Evolutionary conservation across 2,113 vertebrate species (phyloP), one percentile per base, ranked within the genome.

Genomic region (Centropristis striata): DNA sequence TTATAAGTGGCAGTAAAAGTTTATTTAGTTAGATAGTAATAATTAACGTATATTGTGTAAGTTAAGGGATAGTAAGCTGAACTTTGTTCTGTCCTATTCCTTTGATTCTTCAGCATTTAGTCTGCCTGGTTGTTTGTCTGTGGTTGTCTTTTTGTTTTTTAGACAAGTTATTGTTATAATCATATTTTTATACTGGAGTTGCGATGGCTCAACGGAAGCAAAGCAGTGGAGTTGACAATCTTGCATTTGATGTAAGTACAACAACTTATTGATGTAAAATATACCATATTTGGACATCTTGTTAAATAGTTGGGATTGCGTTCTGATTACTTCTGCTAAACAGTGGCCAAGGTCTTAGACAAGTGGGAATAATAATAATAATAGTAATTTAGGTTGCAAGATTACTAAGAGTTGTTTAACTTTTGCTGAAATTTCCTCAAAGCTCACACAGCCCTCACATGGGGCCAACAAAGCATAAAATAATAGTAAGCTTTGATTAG

Each of bases 231-330:
- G 3, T 51, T 0, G 37, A 85, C 47, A 81, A 81, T 75, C 60
- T 25, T 44, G 72, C 32, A 9, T 88, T 87, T 80, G 66, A 87
- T 41, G 91, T 91, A 37, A 84, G 90, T 91, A 71, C 7, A 44
- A 28, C 28, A 2, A 21, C 11, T 20, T 23, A 8, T 71, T 53
- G 5, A 18, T 63, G 21, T 49, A 13, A 25, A 44, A 36, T 32
- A 50, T 16, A 9, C 16, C 13, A 7, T 2, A 14, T 54, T 8
- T 14, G 8, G 28, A 20, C 23, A 53, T 49, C 44, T 28, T 27
- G 16, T 23, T 68, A 8, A 57, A 32, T 1, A 39, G 18, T 7
- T 27, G 49, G 16, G 3, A 28, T 7, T 14, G 0, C n/a, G 14
- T 51, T 42, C 5, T 12, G 7, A 59, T 70, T 49, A 32, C 21